Evolutionary conservation across 2,797 vertebrate species (phyloP).

Genomic region (Tokudaia tokunoshimensis): DNA sequence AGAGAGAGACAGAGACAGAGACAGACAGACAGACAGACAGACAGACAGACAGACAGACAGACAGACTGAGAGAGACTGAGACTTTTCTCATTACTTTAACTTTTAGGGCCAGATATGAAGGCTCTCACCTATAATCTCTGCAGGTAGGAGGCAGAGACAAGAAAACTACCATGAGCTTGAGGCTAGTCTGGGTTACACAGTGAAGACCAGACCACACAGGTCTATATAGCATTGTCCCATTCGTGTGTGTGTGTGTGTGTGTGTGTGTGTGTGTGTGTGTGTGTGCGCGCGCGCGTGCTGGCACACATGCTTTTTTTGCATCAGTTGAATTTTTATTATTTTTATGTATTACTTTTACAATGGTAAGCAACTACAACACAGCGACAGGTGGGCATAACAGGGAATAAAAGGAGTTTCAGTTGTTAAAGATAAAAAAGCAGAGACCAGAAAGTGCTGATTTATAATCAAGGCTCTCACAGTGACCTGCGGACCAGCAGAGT

Average conservation of each 20-base stretch:
- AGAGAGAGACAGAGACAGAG: neutral
- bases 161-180: neutral
- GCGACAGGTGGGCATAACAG: neutral
- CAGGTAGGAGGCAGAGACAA: neutral
- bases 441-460: neutral
- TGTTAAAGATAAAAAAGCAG: neutral
- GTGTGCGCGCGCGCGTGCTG: too few species aligned
- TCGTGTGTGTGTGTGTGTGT: neutral
- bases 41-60: too few species aligned
- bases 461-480: neutral
- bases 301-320: neutral
- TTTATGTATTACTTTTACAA: neutral
- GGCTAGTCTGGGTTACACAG: neutral
- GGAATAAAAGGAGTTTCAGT: neutral
- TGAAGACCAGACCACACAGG: neutral
- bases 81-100: neutral
- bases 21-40: neutral
- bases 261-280: neutral
- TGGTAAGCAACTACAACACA: neutral
- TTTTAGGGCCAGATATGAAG: neutral
- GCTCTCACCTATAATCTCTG: neutral
- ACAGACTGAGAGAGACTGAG: too few species aligned
- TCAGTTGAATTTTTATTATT: neutral
- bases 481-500: neutral
- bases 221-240: neutral